Conservation (phyloP, 1,140 invertebrate species). For the Leptinotarsa undecemlineata region DNA sequence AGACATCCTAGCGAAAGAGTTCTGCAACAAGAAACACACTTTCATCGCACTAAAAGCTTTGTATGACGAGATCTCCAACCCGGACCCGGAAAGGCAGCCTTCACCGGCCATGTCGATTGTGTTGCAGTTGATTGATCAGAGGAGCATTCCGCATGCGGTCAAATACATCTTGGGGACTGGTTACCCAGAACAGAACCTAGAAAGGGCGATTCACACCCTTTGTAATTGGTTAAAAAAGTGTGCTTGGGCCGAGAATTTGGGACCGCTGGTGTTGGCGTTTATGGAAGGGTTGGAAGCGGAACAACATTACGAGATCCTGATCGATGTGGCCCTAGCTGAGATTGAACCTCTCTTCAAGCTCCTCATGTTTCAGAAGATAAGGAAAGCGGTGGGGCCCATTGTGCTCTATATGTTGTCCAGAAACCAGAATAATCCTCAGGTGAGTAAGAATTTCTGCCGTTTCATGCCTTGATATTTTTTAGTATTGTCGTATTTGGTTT, state of each 20-base stretch:
- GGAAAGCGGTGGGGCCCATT: constrained; percentile 57
- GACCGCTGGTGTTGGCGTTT: constrained; percentile 60
- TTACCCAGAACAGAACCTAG: constrained; percentile 54
- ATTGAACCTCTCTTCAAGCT: constrained; percentile 57
- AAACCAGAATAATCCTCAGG: constrained; percentile 55
- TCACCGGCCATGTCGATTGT: constrained; percentile 62
- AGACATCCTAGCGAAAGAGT: constrained; percentile 51
- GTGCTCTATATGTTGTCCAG: constrained; percentile 60
- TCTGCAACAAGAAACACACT: constrained; percentile 47
- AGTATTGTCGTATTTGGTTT: too few species aligned
- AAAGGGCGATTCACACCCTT: constrained; percentile 57
- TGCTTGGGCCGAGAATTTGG: constrained; percentile 58
- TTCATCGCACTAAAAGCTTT: constrained; percentile 53
- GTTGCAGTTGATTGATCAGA: constrained; percentile 57
- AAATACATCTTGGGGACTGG: constrained; percentile 54
- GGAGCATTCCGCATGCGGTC: constrained; percentile 36
- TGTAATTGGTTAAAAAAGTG: constrained; percentile 60
- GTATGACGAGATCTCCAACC: constrained; percentile 56
- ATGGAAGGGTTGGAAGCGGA: constrained; percentile 59
- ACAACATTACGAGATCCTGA: constrained; percentile 57
- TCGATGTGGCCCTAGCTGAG: constrained; percentile 57
- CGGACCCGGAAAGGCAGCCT: constrained; percentile 50
- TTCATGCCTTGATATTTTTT: too few species aligned
- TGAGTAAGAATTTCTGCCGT: background rate
- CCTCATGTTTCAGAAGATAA: constrained; percentile 55